Percentiles rank a stretch among this genome's conserved stretches.
Conservation (phyloP, 2,888 invertebrate genomes). For the Tenthredo distinguenda region DNA sequence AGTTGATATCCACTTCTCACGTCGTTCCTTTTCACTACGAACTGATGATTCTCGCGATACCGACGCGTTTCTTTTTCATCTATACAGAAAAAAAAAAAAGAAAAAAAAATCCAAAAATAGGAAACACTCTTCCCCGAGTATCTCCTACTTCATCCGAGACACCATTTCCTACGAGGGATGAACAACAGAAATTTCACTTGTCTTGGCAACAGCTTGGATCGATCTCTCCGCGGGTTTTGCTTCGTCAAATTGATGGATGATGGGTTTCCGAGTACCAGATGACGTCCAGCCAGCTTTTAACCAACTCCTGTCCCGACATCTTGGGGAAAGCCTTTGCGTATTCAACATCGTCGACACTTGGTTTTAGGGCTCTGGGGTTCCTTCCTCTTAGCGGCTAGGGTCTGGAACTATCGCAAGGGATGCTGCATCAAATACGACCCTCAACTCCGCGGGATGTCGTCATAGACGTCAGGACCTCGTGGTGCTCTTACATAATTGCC, state of each 20-base stretch:
- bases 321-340: not conserved
- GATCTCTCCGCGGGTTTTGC: slow-evolving; percentile 1
- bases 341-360: slow-evolving; percentile 43
- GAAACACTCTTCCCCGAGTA: not conserved
- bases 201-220: slow-evolving; percentile 35
- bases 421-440: slow-evolving; percentile 22
- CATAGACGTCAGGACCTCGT: slow-evolving; percentile 26
- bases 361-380: slow-evolving; percentile 32
- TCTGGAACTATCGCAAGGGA: slow-evolving; percentile 27
- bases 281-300: slow-evolving; percentile 23
- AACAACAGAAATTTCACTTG: not conserved
- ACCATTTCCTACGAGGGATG: not conserved
- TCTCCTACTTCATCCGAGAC: not conserved
- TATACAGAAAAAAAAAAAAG: not conserved
- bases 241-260: slow-evolving; percentile 38
- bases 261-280: slow-evolving; percentile 30
- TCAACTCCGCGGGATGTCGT: slow-evolving; percentile 10
- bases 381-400: slow-evolving; percentile 15
- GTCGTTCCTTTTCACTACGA: not conserved
- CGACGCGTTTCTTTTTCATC: not conserved
- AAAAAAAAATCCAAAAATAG: not conserved
- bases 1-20: slow-evolving; percentile 2
- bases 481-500: slow-evolving; percentile 6
- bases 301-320: not conserved
- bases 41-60: not conserved